Evolutionary conservation across 2,888 invertebrate genomes (phyloP), one percentile per base, ranked within the genome.

Genomic region (Andrena praecox): DNA sequence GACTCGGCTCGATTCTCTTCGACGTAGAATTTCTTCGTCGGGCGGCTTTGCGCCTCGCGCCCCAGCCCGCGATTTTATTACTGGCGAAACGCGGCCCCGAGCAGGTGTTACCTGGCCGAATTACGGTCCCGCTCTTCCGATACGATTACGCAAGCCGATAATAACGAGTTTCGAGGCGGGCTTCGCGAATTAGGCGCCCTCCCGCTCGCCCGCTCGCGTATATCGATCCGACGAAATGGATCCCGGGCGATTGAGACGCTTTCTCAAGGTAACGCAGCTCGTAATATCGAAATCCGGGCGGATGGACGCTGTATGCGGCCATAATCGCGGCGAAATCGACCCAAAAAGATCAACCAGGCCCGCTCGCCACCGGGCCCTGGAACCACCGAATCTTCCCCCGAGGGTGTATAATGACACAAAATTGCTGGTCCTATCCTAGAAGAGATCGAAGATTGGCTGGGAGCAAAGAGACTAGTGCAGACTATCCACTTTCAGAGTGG

Each of bases 321-420:
- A 77, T 87, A 89, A 87, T 89, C 71, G 84, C 63, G 85, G 82
- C 87, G 86, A 89, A 91, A 91, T 90, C 89, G 90, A 88, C 90
- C 85, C 88, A 87, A 91, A 73, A 91, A 90, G 89, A 87, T 87
- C 89, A 84, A 87, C 83, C 80, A 85, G 80, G 81, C 87, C 82
- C 80, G 85, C 82, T 64, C 56, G 60, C 69, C 69, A 68, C 48
- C 60, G 72, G 79, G 71, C 85, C 68, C 31, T 52, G 63, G 66
- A 78, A 62, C 74, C 42, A 16, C 42, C 82, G 78, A 66, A 64
- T 72, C 80, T 84, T 85, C 78, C 85, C 85, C 86, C 77, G 87
- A 87, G 91, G 92, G 85, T 90, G 89, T 91, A 92, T 93, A 93
- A 93, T 93, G 92, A 93, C 91, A 92, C 91, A 84, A 93, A 93